These are phyloP conservation scores for Poecile atricapillus DNA, from an alignment of 2,113 vertebrate genomes.

Conservation along the genomic window DNA sequence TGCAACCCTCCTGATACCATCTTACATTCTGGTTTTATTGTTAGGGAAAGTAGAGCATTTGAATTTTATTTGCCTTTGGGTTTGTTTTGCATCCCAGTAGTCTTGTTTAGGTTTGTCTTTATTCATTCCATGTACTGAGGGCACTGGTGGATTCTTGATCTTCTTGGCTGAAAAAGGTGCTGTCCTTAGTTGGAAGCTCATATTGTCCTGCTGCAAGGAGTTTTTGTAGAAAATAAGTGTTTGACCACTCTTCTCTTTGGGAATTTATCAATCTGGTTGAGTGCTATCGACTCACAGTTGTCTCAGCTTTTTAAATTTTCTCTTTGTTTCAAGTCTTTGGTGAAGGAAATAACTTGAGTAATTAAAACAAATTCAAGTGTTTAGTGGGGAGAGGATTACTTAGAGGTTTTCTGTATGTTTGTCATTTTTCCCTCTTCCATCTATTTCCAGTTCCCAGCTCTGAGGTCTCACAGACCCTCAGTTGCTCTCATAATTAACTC, in stretches of 20 bases:
- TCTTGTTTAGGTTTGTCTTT: neutral
- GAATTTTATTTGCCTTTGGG: neutral
- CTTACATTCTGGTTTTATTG: neutral
- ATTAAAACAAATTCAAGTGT: neutral
- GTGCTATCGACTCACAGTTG: fast-evolving
- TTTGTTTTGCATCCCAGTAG: neutral
- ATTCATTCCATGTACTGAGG: neutral
- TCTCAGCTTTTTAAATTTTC: neutral
- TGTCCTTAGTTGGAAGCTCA: neutral
- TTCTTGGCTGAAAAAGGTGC: neutral
- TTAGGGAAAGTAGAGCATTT: neutral
- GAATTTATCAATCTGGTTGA: neutral
- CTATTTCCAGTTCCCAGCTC: neutral
- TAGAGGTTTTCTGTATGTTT: neutral
- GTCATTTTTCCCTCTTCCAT: neutral
- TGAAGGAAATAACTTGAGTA: neutral
- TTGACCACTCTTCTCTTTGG: neutral
- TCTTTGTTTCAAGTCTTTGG: neutral
- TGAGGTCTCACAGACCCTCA: neutral
- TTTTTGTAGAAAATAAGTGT: neutral
- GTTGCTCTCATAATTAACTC: neutral
- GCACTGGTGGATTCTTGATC: neutral
- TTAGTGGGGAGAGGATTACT: neutral
- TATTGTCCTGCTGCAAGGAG: neutral
- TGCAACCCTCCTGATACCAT: neutral